A percentile compares a stretch with the other conserved stretches of the same genome.
Conservation (phyloP, 2,888 invertebrate genomes). For the Caenorhabditis macrosperma region DNA sequence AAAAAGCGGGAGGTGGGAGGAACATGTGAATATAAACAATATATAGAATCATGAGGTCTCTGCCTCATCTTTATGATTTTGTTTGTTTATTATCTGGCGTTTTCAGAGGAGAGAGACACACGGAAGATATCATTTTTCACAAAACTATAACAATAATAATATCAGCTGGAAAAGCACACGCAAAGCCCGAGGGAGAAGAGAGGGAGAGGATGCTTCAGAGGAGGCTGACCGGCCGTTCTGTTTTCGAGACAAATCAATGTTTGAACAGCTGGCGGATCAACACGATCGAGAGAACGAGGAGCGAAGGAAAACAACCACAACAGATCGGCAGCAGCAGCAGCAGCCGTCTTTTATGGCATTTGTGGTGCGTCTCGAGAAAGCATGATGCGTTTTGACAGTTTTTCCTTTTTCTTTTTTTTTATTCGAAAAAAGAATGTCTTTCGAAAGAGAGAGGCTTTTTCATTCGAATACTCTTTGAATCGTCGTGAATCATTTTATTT, state of each 20-base stretch:
- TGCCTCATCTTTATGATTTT: background rate
- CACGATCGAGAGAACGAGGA: conserved; percentile 22
- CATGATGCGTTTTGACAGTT: background rate
- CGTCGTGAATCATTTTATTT: no score
- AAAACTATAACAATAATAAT: conserved; percentile 14
- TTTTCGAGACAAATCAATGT: conserved; percentile 54
- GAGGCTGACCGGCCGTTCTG: conserved; percentile 37
- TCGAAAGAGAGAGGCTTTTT: no score
- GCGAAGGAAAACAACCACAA: conserved; percentile 24
- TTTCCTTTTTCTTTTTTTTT: background rate
- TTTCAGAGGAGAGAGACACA: conserved; percentile 20
- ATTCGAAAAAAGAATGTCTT: no score
- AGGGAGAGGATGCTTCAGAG: conserved; percentile 7
- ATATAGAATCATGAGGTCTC: conserved; percentile 29
- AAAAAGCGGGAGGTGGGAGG: background rate
- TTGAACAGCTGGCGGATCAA: conserved; percentile 58
- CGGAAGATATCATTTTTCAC: conserved; percentile 39
- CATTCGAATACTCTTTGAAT: no score
- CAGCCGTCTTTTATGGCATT: conserved; percentile 2
- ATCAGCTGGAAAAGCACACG: conserved; percentile 21
- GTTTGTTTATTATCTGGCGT: conserved; percentile 43
- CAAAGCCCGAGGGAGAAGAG: conserved; percentile 21
- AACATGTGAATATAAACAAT: conserved; percentile 52
- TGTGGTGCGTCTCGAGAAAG: background rate
- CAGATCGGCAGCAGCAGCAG: no score